These are phyloP conservation scores for Cavia aperea DNA, from an alignment of 2,113 vertebrate genomes.

Conservation along the genomic window DNA sequence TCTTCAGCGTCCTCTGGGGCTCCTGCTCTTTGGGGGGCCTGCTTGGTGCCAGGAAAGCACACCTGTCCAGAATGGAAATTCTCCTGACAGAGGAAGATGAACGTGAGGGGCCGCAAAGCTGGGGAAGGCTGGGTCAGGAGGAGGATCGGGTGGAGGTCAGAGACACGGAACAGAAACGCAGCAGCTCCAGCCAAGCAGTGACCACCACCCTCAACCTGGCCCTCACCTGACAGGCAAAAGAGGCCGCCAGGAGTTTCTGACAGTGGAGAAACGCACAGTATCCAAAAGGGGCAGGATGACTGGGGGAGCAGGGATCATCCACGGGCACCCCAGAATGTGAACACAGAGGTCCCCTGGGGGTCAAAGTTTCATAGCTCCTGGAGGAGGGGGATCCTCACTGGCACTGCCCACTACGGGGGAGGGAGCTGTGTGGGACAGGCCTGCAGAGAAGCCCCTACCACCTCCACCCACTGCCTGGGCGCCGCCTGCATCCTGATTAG, in stretches of 20 bases:
- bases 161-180: not conserved
- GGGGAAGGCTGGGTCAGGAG: no score
- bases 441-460: not conserved
- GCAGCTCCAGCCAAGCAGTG: fast-evolving
- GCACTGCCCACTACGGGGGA: no score
- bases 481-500: not conserved
- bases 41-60: not conserved
- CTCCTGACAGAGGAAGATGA: not conserved
- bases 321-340: not conserved
- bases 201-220: not conserved
- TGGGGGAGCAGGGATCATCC: not conserved
- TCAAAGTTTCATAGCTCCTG: not conserved
- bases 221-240: not conserved
- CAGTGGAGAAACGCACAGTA: not conserved
- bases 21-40: not conserved
- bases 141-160: not conserved
- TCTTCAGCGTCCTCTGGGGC: not conserved
- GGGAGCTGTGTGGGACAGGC: not conserved
- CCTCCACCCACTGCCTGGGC: not conserved
- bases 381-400: not conserved
- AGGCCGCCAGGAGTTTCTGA: not conserved
- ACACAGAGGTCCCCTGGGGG: not conserved
- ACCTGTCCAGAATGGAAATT: not conserved
- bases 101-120: not conserved
- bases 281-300: not conserved